phyloP scores from a whole-genome alignment of 1,140 invertebrate species.

The Musca domestica region DNA sequence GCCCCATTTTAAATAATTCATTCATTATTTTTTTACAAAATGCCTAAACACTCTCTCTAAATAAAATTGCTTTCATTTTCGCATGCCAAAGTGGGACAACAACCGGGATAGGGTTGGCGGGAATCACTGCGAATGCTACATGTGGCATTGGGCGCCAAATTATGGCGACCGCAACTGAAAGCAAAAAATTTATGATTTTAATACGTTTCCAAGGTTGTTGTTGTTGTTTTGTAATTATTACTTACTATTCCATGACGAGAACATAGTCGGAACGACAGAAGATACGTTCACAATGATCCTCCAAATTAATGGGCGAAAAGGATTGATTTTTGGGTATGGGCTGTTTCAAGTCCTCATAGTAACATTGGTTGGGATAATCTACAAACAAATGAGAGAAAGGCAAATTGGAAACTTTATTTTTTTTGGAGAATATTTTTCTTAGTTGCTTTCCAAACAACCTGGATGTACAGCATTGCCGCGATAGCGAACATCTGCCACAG shows the following conservation, averaged over 20 bases:
- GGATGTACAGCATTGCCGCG: conserved; percentile 45
- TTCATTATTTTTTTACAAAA: not conserved
- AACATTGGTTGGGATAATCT: conserved; percentile 49
- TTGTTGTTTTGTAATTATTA: not conserved
- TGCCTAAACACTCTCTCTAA: too few relatives aligned
- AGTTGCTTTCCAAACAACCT: conserved; percentile 29
- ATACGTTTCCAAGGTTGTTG: not conserved
- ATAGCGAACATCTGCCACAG: conserved; percentile 36
- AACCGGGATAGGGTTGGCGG: conserved; percentile 42
- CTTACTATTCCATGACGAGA: conserved; percentile 43
- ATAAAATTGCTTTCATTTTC: conserved; percentile 42
- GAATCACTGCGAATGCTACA: conserved; percentile 44
- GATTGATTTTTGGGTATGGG: conserved; percentile 47
- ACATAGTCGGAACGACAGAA: conserved; percentile 45
- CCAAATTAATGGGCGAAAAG: conserved; percentile 47
- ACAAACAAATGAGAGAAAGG: not conserved
- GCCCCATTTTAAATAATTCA: not conserved
- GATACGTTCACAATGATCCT: conserved; percentile 44
- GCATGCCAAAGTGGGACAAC: conserved; percentile 44
- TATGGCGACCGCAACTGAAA: conserved; percentile 46
- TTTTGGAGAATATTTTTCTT: conserved; percentile 11
- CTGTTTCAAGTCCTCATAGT: conserved; percentile 46
- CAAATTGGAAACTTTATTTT: not conserved
- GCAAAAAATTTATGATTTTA: not conserved
- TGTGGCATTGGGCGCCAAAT: conserved; percentile 38